These are phyloP conservation scores for Asobara japonica DNA, from an alignment of 1,140 invertebrate species.

Conservation along the genomic window DNA sequence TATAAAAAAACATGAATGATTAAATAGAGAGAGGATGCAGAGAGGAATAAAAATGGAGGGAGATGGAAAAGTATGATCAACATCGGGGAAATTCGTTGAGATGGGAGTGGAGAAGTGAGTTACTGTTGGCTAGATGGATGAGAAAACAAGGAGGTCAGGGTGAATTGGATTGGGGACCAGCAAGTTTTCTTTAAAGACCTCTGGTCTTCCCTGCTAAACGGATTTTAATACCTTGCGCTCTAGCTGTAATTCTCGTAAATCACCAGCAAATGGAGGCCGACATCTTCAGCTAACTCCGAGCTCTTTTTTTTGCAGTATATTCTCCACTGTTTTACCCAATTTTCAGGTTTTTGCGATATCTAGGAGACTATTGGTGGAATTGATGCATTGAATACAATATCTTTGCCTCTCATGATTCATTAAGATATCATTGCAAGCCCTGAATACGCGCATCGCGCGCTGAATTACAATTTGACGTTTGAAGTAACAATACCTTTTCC, in stretches of 20 bases:
- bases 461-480: too few relatives aligned
- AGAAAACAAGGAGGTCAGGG: slow-evolving; percentile 32
- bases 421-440: too few relatives aligned
- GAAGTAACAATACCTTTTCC: too few relatives aligned
- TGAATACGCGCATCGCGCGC: too few relatives aligned
- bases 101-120: slow-evolving; percentile 23
- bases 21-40: background rate
- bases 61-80: background rate
- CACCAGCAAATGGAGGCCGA: slow-evolving; percentile 29
- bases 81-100: background rate
- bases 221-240: slow-evolving; percentile 35
- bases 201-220: slow-evolving; percentile 28
- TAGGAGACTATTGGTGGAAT: too few relatives aligned
- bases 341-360: too few relatives aligned
- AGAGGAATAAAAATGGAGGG: background rate
- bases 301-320: background rate
- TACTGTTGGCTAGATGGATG: slow-evolving; percentile 28
- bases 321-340: slow-evolving; percentile 19
- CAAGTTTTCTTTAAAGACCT: slow-evolving; percentile 32
- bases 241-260: slow-evolving; percentile 33
- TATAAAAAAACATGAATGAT: too few relatives aligned
- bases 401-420: too few relatives aligned
- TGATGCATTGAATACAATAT: too few relatives aligned
- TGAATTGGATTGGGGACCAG: slow-evolving; percentile 27
- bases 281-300: background rate